phyloP scores from a whole-genome alignment of 2,797 vertebrate genomes.

The Spinibarbus caldwelli region DNA sequence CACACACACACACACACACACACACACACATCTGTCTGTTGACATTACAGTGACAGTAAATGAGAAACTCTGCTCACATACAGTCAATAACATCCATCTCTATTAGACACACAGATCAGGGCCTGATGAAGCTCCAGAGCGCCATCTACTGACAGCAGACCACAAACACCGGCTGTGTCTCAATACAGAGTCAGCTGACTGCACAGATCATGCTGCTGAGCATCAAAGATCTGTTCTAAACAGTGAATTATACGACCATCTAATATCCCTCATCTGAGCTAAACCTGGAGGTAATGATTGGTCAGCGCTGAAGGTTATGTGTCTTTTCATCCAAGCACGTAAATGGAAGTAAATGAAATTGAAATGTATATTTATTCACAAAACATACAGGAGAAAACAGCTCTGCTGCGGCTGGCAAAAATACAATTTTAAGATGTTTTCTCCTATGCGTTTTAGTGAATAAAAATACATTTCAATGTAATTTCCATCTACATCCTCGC shows the following conservation, averaged over 20 bases:
- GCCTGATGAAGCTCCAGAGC: background rate
- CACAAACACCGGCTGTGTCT: background rate
- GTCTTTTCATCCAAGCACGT: background rate
- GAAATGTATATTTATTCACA: background rate
- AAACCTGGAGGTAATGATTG: background rate
- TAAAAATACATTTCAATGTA: no score
- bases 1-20: background rate
- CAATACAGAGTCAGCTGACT: background rate
- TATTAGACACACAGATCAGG: background rate
- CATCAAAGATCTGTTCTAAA: no score
- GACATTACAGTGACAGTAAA: no score
- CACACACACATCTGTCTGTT: background rate
- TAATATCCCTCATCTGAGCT: background rate
- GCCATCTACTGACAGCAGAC: background rate
- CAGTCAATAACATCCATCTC: background rate
- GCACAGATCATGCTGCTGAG: background rate
- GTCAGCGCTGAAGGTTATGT: background rate
- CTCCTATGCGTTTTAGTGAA: no score
- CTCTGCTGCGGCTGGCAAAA: background rate
- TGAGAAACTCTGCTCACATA: no score
- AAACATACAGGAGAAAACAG: background rate
- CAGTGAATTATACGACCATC: background rate
- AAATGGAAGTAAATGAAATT: background rate
- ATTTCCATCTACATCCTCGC: no score
- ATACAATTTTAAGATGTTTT: background rate